Conservation (phyloP, 2,888 invertebrate species). For the Catocala nupta region DNA sequence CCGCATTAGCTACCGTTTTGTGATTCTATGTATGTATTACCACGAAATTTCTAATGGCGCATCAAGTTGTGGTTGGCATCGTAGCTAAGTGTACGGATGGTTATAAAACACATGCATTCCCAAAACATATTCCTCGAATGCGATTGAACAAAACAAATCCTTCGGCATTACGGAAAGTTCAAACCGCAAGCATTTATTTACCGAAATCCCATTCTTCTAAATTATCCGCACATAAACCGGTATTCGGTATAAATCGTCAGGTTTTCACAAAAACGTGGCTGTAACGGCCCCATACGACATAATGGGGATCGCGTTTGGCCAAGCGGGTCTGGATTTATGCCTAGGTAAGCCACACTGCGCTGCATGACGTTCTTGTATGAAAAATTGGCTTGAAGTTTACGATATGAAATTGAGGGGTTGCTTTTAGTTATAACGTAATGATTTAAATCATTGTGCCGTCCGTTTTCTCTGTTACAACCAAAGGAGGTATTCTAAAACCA, state of each 20-base stretch:
- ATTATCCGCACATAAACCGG: background rate
- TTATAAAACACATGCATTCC: no score
- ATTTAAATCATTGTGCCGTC: no score
- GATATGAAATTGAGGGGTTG: background rate
- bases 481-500: no score
- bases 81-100: no score
- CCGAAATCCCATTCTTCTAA: conserved; percentile 1
- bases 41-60: no score
- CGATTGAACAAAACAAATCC: conserved; percentile 3
- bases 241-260: conserved; percentile 18
- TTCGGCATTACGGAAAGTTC: background rate
- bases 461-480: no score
- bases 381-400: background rate
- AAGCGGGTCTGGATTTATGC: conserved; percentile 41
- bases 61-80: no score
- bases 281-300: conserved; percentile 22
- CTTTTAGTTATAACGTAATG: no score
- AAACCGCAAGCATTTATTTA: conserved; percentile 5
- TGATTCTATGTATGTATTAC: no score
- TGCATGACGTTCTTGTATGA: conserved; percentile 1
- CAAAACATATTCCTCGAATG: background rate
- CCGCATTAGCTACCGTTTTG: no score
- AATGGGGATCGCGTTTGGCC: conserved; percentile 22
- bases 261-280: conserved; percentile 34
- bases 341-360: conserved; percentile 43